phyloP scores from a whole-genome alignment of 2,113 vertebrate species.

The Pterophyllum scalare region DNA sequence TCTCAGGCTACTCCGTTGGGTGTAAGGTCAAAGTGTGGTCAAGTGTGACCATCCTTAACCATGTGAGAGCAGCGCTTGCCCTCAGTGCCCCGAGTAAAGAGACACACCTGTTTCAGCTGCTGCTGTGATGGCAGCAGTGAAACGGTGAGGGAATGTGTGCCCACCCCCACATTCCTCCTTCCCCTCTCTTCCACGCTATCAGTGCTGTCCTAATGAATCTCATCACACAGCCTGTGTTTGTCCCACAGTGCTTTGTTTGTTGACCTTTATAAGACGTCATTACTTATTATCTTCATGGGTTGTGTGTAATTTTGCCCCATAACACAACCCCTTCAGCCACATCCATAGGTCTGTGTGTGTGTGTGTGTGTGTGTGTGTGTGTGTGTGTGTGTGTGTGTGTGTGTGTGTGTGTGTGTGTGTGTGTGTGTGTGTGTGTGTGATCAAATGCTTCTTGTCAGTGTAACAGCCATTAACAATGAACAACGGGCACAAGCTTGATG shows the following conservation, averaged over 20 bases:
- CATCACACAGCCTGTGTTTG: constrained; percentile 61
- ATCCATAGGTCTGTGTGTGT: constrained; percentile 13
- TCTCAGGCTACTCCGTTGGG: constrained; percentile 34
- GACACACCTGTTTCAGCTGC: constrained; percentile 78
- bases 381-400: constrained; percentile 17
- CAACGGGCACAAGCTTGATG: constrained; percentile 54
- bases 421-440: constrained; percentile 47
- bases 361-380: constrained; percentile 21
- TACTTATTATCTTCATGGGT: constrained; percentile 68
- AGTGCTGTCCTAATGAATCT: constrained; percentile 68
- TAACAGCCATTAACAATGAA: constrained; percentile 68
- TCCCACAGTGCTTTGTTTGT: constrained; percentile 67
- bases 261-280: constrained; percentile 75
- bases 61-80: constrained; percentile 65
- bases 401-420: constrained; percentile 12
- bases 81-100: constrained; percentile 41
- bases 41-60: constrained; percentile 68
- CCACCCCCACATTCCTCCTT: not conserved
- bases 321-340: constrained; percentile 39
- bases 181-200: constrained; percentile 23
- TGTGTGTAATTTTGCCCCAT: constrained; percentile 55
- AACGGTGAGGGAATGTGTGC: constrained; percentile 45
- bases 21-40: constrained; percentile 64
- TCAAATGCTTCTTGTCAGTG: constrained; percentile 68
- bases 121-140: constrained; percentile 54